These are phyloP conservation scores for Shinisaurus crocodilurus DNA, from an alignment of 2,113 vertebrate species.

Conservation along the genomic window DNA sequence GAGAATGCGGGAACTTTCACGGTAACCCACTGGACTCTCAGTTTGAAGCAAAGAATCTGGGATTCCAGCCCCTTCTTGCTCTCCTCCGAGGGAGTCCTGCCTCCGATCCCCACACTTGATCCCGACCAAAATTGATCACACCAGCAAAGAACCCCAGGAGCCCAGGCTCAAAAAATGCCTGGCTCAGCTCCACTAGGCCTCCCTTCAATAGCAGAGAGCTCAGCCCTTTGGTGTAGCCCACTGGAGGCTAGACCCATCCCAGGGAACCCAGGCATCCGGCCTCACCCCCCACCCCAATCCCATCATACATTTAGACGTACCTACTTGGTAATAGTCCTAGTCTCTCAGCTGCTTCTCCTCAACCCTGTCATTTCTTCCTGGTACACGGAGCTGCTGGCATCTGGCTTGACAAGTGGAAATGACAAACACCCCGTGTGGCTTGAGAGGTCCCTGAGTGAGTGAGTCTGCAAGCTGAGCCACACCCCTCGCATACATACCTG, in stretches of 20 bases:
- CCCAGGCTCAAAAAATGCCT: background rate
- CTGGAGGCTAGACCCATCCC: background rate
- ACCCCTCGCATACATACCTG: slow-evolving; percentile 40
- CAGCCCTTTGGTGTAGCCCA: background rate
- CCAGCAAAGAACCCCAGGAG: background rate
- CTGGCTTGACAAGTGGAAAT: background rate
- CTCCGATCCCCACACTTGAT: background rate
- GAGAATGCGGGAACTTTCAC: background rate
- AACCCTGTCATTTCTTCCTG: background rate
- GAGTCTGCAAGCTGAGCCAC: slow-evolving; percentile 10
- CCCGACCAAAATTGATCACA: background rate
- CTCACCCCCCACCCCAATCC: background rate
- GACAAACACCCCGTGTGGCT: background rate
- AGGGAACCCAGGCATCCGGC: background rate
- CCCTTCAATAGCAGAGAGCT: background rate
- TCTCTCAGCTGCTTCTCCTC: background rate
- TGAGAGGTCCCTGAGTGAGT: background rate
- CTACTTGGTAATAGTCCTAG: background rate
- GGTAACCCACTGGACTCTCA: background rate
- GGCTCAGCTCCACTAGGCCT: background rate
- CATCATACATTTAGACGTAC: background rate
- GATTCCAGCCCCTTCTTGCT: background rate
- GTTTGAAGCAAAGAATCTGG: background rate
- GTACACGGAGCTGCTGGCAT: background rate
- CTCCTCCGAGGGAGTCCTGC: background rate